A percentile compares a stretch with the other conserved stretches of the same genome.
phyloP scores from a whole-genome alignment of 2,113 vertebrate species.

The Bambusicola thoracicus region DNA sequence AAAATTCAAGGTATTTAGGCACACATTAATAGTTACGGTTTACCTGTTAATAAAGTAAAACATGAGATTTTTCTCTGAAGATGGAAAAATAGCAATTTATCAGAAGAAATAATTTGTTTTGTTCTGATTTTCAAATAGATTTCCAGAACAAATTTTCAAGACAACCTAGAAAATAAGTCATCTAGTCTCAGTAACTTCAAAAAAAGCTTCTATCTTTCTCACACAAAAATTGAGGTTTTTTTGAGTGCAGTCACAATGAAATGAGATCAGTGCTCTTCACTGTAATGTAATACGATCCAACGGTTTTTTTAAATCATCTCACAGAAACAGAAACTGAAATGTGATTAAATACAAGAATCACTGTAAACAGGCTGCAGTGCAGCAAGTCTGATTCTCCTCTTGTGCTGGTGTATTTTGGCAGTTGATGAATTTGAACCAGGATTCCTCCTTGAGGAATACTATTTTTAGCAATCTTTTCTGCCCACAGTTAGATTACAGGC shows the following conservation, averaged over 20 bases:
- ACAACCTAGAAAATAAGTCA: background rate
- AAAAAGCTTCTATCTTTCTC: conserved; percentile 14
- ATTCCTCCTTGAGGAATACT: background rate
- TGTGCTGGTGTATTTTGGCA: background rate
- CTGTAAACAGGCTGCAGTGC: background rate
- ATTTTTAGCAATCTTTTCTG: background rate
- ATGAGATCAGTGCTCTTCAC: background rate
- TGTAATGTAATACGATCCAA: background rate
- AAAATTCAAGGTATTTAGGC: background rate
- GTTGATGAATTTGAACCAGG: background rate
- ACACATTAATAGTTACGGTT: background rate
- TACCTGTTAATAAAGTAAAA: background rate
- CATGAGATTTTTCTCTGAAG: background rate
- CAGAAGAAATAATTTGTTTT: background rate
- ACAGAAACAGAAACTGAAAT: conserved; percentile 13
- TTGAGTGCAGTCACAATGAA: background rate
- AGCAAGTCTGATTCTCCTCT: background rate
- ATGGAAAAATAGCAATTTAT: background rate
- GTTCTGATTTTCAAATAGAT: conserved; percentile 33
- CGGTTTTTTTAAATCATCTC: background rate
- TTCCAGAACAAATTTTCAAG: conserved; percentile 15
- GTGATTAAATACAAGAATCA: conserved; percentile 29
- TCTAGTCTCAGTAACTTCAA: background rate
- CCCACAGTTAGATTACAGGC: background rate
- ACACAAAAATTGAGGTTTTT: background rate